Evolutionary conservation across 2,888 invertebrate genomes (phyloP), one percentile per base, ranked within the genome.

Genomic region (Macropis europaea): DNA sequence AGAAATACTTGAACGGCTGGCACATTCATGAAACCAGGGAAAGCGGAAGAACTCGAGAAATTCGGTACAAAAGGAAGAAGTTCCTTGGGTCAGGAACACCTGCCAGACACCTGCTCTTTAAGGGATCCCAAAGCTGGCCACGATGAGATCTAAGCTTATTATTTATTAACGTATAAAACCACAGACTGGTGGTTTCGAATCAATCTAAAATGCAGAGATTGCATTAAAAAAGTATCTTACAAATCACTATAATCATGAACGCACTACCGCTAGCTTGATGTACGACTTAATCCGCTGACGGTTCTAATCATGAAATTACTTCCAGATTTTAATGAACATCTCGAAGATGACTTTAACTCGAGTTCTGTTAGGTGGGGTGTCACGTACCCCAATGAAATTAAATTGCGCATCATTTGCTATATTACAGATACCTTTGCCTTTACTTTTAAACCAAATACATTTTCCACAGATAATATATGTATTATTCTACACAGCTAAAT

Each of bases 101-200:
- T 72, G 71, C 4, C 34, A 15, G 42, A 63, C 57, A 71, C 63
- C 71, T 70, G 59, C 40, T n/a, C 3, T 13, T 42, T 22, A n/a
- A 5, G 26, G 32, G 34, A 26, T 34, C 28, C 43, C 7, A 17
- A 56, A 45, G 13, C n/a, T 22, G 4, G 9, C n/a, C 24, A 2
- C 0, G 0, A 15, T 13, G 7, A 2, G 24, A 2, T 2, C 17
- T 22, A 11, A 13, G 11, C 30, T 6, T 30, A 42, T 22, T 32
- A 9, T 17, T 9, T 22, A 3, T 0, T 28, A n/a, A 11, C 3
- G n/a, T 15, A 47, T 15, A 9, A 13, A 13, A 26, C 13, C 13
- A 13, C 26, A 11, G 15, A 30, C n/a, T 11, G 28, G 30, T 47
- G 13, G n/a, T 17, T 28, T n/a, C 5, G 30, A 7, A 30, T 3